phyloP scores from a whole-genome alignment of 2,888 invertebrate genomes.

The Helicoverpa assulta region DNA sequence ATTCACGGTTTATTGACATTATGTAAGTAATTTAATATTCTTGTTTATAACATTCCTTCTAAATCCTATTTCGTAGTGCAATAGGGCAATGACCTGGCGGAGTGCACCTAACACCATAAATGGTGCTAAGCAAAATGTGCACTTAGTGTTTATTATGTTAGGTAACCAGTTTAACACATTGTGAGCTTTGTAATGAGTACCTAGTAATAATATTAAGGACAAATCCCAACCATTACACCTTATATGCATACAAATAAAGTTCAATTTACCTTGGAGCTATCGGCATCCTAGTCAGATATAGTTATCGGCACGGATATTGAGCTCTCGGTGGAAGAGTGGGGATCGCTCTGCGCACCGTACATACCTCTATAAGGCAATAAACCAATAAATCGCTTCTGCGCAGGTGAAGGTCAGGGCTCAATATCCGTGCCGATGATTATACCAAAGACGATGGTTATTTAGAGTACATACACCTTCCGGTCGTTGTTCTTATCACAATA shows the following conservation, averaged over 20 bases:
- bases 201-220: not conserved
- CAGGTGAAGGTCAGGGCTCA: too few species aligned
- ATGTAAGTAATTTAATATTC: conserved; percentile 65
- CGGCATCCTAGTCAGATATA: not conserved
- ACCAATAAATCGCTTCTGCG: too few species aligned
- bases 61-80: conserved; percentile 53
- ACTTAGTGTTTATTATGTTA: conserved; percentile 9
- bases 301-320: too few species aligned
- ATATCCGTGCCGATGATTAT: too few species aligned
- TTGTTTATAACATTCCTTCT: conserved; percentile 58
- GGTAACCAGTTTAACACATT: conserved; percentile 11
- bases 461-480: not conserved
- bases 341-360: too few species aligned
- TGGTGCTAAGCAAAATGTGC: conserved; percentile 5
- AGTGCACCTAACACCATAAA: conserved; percentile 2
- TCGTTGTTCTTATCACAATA: not conserved
- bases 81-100: conserved; percentile 59
- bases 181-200: not conserved
- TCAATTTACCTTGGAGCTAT: not conserved
- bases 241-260: not conserved
- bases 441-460: not conserved
- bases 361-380: too few species aligned
- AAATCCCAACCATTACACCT: not conserved
- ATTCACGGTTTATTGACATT: conserved; percentile 67
- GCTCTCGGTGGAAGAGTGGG: too few species aligned